Conservation (phyloP, 2,888 invertebrate species). For the Limnephilus auricula region DNA sequence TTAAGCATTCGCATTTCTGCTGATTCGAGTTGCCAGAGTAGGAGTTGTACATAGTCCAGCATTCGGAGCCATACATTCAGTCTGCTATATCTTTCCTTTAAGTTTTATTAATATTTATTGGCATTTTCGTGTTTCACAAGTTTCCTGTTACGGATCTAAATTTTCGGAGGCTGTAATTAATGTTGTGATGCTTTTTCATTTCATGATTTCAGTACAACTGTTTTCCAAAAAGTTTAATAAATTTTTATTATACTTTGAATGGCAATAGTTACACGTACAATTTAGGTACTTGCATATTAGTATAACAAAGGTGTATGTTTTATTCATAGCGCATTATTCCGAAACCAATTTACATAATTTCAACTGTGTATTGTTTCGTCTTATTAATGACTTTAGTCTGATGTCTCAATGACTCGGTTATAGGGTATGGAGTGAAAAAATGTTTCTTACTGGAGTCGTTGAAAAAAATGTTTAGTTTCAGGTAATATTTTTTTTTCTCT, state of each 20-base stretch:
- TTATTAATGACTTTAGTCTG: not conserved
- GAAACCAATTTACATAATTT: not conserved
- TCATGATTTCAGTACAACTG: not conserved
- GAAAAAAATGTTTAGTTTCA: not conserved
- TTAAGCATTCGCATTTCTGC: too few species aligned
- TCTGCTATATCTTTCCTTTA: too few species aligned
- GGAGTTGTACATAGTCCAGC: too few species aligned
- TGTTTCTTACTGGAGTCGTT: not conserved
- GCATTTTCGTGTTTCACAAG: too few species aligned
- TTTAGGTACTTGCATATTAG: not conserved
- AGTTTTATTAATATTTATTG: too few species aligned
- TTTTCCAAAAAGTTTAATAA: not conserved
- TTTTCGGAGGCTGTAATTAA: too few species aligned
- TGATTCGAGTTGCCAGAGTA: too few species aligned
- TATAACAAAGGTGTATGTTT: not conserved
- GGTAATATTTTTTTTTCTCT: slow-evolving; percentile 45
- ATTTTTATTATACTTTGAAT: not conserved
- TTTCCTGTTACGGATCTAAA: too few species aligned
- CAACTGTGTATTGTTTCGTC: not conserved
- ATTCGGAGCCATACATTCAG: too few species aligned
- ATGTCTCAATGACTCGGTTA: slow-evolving; percentile 18
- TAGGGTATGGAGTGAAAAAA: not conserved
- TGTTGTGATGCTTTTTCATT: not conserved
- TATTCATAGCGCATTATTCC: not conserved
- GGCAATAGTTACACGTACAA: not conserved